Percentiles rank a stretch among this genome's conserved stretches.
phyloP scores from a whole-genome alignment of 2,888 invertebrate species.

The Cantharis rustica region DNA sequence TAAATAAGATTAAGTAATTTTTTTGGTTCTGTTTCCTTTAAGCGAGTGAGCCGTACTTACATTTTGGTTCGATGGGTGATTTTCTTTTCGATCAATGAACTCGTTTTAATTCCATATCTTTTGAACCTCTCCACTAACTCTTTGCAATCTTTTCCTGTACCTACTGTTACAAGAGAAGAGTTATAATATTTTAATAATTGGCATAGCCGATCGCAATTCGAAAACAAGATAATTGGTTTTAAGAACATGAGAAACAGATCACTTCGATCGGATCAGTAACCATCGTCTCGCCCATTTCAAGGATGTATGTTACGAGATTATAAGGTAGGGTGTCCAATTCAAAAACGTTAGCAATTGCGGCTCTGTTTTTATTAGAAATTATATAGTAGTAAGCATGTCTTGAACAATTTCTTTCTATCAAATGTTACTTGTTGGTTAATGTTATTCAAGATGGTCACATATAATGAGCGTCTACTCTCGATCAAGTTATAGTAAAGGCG shows the following conservation, averaged over 20 bases:
- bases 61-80: not conserved
- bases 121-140: not conserved
- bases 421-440: not conserved
- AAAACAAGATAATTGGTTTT: not conserved
- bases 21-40: no score
- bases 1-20: no score
- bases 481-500: conserved; percentile 16
- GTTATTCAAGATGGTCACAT: not conserved
- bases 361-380: not conserved
- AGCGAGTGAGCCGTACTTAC: not conserved
- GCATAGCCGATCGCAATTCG: not conserved
- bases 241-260: not conserved
- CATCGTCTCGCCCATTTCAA: not conserved
- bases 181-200: not conserved
- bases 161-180: not conserved
- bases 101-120: not conserved
- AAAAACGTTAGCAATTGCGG: not conserved
- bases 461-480: not conserved
- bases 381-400: not conserved
- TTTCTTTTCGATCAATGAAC: not conserved
- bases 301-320: not conserved
- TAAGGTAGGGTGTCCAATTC: not conserved
- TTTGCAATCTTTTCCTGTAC: not conserved
- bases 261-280: not conserved
- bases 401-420: not conserved